Base-by-base conservation (phyloP, 2,113 vertebrate genomes). In the Cephalopterus ornatus region DNA sequence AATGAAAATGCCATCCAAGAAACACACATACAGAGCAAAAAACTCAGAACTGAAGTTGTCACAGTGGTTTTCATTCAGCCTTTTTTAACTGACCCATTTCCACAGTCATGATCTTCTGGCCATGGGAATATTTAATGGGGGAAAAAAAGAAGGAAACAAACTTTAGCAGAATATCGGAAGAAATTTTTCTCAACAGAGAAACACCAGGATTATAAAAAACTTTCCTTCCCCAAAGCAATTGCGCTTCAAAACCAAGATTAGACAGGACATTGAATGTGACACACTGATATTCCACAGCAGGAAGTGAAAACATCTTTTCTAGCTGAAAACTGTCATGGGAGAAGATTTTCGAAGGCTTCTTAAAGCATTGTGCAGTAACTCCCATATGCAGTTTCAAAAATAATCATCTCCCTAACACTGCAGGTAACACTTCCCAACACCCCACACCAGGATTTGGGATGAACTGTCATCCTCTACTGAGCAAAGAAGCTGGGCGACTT, bases 31-130 rank as follows among this genome's bases (percentile, higher is more conserved):
- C 30, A 47, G 72, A 79, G 78, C 77, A 95, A 90, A 55, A 92
- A 66, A 71, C 39, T 56, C 92, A 88, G 67, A 86, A 71, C 3
- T 71, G 35, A 80, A 22, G 39, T 70, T 50, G 16, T 86, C 78
- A 88, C 59, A 50, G 74, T 93, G 88, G 75, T 59, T 92, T 96
- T 93, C 55, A 70, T 90, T 95, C 82, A 88, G 42, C 17, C 47
- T 70, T 77, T 91, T 85, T 66, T 42, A 53, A 50, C 37, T 71
- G 71, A 55, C 53, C 74, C 27, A 17, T 83, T 94, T 95, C 55
- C 47, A 58, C 71, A 55, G 77, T 82, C 15, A 28, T 33, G 14
- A 39, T 84, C 39, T 76, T 85, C 62, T 92, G 75, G 46, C 55
- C 35, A 24, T 3, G 8, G 16, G 6, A 82, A n/a, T 42, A 62